phyloP scores from a whole-genome alignment of 2,888 invertebrate genomes.

The Heliconius hortense region DNA sequence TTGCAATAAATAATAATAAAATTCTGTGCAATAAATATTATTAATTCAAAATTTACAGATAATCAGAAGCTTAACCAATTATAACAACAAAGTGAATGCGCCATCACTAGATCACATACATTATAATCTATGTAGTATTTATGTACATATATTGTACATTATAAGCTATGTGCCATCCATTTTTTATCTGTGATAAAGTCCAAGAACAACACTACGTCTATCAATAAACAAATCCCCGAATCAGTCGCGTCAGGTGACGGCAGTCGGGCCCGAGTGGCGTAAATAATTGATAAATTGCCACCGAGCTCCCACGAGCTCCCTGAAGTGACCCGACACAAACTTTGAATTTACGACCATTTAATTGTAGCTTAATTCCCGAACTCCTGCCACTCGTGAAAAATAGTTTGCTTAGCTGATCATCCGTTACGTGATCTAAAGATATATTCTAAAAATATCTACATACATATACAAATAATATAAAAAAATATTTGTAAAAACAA shows the following conservation, averaged over 20 bases:
- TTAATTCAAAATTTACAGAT: neutral
- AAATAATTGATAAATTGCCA: conserved; percentile 83
- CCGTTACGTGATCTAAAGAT: conserved; percentile 13
- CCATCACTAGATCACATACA: neutral
- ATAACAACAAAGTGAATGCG: neutral
- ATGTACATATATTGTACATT: neutral
- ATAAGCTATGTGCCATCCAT: neutral
- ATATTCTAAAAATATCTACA: neutral
- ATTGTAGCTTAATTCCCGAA: conserved; percentile 79
- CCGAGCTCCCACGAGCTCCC: conserved; percentile 72
- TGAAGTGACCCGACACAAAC: conserved; percentile 73
- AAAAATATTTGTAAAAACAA: too few relatives aligned
- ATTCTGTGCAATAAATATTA: neutral
- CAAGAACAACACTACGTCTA: conserved; percentile 46
- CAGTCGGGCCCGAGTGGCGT: conserved; percentile 68
- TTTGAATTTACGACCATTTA: conserved; percentile 79
- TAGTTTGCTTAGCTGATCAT: conserved; percentile 54
- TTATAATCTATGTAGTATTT: neutral
- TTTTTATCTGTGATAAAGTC: neutral
- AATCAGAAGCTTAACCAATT: neutral
- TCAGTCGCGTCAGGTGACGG: conserved; percentile 53
- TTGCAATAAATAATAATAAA: too few relatives aligned
- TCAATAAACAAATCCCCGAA: conserved; percentile 53
- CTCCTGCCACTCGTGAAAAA: conserved; percentile 73
- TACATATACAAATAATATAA: neutral